Conservation (phyloP, 1,140 invertebrate species). For the Cecropterus lyciades region DNA sequence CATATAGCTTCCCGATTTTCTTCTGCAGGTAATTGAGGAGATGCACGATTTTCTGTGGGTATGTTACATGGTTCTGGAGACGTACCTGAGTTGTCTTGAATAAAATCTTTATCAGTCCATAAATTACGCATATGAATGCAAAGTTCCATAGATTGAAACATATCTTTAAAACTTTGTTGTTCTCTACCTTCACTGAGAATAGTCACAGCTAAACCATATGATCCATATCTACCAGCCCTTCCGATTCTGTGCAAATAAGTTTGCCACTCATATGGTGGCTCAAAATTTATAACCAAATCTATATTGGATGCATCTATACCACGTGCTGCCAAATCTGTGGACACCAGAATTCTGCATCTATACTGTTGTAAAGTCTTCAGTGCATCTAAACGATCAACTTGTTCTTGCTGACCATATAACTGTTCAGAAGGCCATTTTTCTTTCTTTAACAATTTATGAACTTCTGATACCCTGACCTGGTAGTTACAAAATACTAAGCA, state of each 20-base stretch:
- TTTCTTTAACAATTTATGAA: constrained; percentile 88
- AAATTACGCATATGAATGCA: constrained; percentile 52
- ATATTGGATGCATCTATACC: constrained; percentile 97
- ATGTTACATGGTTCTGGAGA: background rate
- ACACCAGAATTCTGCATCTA: constrained; percentile 92
- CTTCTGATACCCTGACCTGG: constrained; percentile 89
- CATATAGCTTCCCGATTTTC: constrained; percentile 46
- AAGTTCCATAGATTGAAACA: constrained; percentile 74
- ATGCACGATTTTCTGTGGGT: background rate
- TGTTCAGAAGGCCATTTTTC: constrained; percentile 89
- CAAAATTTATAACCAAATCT: constrained; percentile 97
- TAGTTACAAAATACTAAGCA: constrained; percentile 96
- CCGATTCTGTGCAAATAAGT: constrained; percentile 98
- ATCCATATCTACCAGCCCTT: constrained; percentile 95
- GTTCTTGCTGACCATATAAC: constrained; percentile 91
- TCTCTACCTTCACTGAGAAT: constrained; percentile 87
- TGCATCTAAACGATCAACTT: constrained; percentile 90
- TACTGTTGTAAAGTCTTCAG: constrained; percentile 91
- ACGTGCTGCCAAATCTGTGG: constrained; percentile 95
- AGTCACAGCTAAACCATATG: constrained; percentile 89
- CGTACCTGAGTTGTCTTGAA: background rate
- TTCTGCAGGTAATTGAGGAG: constrained; percentile 90
- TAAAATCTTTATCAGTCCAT: constrained; percentile 52
- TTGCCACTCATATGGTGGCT: constrained; percentile 91
- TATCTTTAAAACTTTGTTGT: constrained; percentile 83